These are phyloP conservation scores for Listronotus bonariensis DNA, from an alignment of 1,140 invertebrate genomes.

Conservation along the genomic window DNA sequence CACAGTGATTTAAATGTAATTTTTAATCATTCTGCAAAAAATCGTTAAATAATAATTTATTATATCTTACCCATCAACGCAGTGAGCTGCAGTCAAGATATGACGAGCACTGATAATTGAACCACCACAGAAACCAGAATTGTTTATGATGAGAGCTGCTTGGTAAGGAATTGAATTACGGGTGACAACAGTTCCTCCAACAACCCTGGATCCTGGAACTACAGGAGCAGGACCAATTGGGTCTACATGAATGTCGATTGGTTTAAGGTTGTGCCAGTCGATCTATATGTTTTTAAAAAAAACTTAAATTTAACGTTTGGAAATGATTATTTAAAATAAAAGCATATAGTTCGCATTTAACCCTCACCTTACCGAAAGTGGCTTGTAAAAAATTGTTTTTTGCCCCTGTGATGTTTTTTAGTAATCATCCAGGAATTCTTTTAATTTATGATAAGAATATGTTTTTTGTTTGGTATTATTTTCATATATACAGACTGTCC, in stretches of 20 bases:
- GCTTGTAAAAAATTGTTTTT: too few relatives aligned
- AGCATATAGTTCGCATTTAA: too few relatives aligned
- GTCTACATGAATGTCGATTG: constrained; percentile 10
- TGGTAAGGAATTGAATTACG: constrained; percentile 20
- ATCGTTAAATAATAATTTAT: not conserved
- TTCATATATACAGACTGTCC: too few relatives aligned
- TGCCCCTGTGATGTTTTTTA: too few relatives aligned
- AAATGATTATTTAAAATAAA: too few relatives aligned
- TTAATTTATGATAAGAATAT: too few relatives aligned
- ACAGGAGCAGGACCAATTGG: constrained; percentile 11
- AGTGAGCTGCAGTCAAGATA: constrained; percentile 28
- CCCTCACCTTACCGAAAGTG: too few relatives aligned
- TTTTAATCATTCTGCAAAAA: not conserved
- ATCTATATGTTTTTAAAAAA: too few relatives aligned
- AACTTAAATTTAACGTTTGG: too few relatives aligned
- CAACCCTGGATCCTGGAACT: constrained; percentile 14
- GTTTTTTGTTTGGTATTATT: too few relatives aligned
- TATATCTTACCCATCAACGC: constrained; percentile 11
- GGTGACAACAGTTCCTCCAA: constrained; percentile 17
- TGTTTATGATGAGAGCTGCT: constrained; percentile 25
- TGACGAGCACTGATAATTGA: constrained; percentile 13
- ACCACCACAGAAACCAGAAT: constrained; percentile 25
- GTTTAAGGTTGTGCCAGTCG: constrained; percentile 19
- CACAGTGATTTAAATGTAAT: not conserved
- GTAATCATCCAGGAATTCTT: too few relatives aligned